Evolutionary conservation across 1,140 invertebrate species (phyloP).

Genomic region (Globodera rostochiensis): DNA sequence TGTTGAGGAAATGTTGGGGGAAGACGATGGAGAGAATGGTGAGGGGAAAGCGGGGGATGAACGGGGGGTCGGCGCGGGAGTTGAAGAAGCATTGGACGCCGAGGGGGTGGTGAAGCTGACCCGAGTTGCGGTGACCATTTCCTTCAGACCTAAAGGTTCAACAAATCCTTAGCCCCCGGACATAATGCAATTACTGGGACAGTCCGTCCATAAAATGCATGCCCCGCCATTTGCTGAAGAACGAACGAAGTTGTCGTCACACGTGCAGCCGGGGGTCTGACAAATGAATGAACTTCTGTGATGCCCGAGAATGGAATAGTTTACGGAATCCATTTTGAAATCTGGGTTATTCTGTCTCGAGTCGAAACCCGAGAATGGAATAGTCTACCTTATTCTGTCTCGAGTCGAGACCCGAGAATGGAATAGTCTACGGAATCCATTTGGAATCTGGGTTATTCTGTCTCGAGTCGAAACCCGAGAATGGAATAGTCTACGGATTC

Average conservation of each 20-base stretch:
- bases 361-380: no score
- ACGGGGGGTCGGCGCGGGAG: no score
- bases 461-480: no score
- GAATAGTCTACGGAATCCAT: no score
- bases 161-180: background rate
- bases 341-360: no score
- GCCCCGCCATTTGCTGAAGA: conserved; percentile 42
- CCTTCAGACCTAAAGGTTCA: background rate
- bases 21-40: background rate
- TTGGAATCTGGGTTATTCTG: no score
- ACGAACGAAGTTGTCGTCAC: conserved; percentile 62
- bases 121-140: background rate
- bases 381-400: background rate
- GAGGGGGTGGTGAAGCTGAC: background rate
- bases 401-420: no score
- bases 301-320: no score
- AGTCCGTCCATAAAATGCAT: conserved; percentile 61
- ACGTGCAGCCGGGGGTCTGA: conserved; percentile 56
- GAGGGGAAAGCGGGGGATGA: no score
- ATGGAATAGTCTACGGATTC: no score
- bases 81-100: background rate
- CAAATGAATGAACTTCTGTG: no score
- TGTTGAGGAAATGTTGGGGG: background rate
- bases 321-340: no score
- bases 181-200: conserved; percentile 47